Conservation (phyloP, 2,113 vertebrate genomes). For the Prietella phreatophila region DNA sequence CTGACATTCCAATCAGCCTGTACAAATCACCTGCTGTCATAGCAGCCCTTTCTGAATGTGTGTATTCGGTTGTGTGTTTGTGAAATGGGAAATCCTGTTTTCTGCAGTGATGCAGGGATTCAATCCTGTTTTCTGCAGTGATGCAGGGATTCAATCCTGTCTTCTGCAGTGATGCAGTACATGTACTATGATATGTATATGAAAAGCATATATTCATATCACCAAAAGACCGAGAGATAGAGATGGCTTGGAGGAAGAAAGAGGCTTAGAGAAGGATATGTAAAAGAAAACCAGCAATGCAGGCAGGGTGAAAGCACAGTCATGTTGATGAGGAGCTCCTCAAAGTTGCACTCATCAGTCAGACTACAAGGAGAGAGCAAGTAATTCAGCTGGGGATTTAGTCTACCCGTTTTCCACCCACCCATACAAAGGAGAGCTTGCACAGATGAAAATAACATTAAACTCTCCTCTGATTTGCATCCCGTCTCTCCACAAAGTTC, state of each 20-base stretch:
- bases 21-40: constrained; percentile 24
- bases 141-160: background rate
- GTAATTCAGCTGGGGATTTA: constrained; percentile 41
- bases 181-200: constrained; percentile 36
- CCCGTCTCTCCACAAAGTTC: constrained; percentile 10
- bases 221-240: constrained; percentile 13
- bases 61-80: background rate
- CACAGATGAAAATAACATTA: constrained; percentile 36
- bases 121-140: constrained; percentile 18
- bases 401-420: constrained; percentile 24
- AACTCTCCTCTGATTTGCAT: constrained; percentile 38
- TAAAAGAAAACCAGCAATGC: constrained; percentile 7
- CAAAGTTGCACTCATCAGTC: constrained; percentile 37
- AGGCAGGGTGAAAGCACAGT: constrained; percentile 26
- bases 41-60: background rate
- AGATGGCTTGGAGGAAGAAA: background rate
- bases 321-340: constrained; percentile 36
- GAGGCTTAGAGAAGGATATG: constrained; percentile 14
- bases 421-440: background rate
- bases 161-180: background rate
- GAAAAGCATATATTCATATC: constrained; percentile 26
- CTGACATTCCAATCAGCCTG: constrained; percentile 20
- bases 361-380: constrained; percentile 7
- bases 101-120: background rate
- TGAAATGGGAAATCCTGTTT: no score